Conservation (phyloP, 2,797 vertebrate genomes). For the Ceryle rudis region DNA sequence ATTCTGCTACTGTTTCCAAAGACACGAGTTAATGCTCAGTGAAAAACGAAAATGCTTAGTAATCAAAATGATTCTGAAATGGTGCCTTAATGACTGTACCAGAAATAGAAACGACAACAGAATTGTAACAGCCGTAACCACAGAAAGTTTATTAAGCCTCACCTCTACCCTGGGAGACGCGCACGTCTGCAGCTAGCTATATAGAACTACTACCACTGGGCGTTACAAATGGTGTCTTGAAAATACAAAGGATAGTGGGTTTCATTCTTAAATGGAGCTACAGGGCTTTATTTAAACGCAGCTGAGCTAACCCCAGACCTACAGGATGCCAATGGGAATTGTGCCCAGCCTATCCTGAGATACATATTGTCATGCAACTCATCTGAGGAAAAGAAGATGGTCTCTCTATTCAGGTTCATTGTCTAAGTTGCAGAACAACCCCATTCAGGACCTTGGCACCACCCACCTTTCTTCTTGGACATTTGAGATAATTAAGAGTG, state of each 20-base stretch:
- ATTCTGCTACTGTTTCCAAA: background rate
- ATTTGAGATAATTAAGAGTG: background rate
- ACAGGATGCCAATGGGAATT: accelerated
- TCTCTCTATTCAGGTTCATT: background rate
- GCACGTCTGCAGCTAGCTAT: background rate
- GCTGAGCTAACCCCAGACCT: background rate
- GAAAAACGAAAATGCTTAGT: background rate
- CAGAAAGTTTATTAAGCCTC: background rate
- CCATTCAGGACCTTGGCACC: background rate
- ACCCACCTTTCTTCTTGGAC: background rate
- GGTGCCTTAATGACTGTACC: background rate
- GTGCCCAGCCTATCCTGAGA: background rate
- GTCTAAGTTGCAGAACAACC: background rate
- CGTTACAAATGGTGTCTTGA: background rate
- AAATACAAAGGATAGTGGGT: background rate
- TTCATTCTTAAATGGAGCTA: background rate
- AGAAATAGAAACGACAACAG: background rate
- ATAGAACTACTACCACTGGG: background rate
- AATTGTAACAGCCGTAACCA: background rate
- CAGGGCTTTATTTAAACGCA: background rate
- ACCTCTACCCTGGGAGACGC: background rate
- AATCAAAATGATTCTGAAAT: background rate
- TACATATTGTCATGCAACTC: background rate
- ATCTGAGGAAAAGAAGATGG: background rate
- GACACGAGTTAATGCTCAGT: background rate